Evolutionary conservation across 2,888 invertebrate genomes (phyloP), one percentile per base, ranked within the genome.

Genomic region (Scelioninae gen. 1): DNA sequence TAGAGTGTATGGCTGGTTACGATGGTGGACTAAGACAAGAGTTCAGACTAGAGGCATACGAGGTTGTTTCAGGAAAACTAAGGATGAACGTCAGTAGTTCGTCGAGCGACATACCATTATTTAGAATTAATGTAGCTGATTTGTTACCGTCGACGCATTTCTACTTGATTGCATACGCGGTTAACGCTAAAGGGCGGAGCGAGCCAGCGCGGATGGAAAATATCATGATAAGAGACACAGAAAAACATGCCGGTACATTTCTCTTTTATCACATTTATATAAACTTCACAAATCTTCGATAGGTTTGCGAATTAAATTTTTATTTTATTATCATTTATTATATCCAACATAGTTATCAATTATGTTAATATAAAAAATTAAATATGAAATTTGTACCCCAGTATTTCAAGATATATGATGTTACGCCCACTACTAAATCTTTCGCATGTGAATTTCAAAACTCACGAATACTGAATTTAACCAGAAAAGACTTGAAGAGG

Each of bases 1-100:
- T 98, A 78, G 96, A 97, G 88, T 98, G 98, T 92, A 95, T 96
- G 78, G 95, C 96, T 0, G 98, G 97, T 53, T 97, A 97, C 92
- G 97, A 98, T 89, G 97, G 98, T 0, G 98, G 98, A 0, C 94
- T 98, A 77, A 87, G 78, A 72, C 98, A 98, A 92, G 95, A 95
- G 84, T 97, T 97, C 93, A 93, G 96, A 66, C 93, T 98, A 77
- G 97, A 97, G 92, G 97, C 97, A 0, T 95, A 96, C 88, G 97
- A 97, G 88, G 95, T 96, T 0, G 93, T 94, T 87, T 96, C 96
- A 15, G 95, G 95, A 88, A 94, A 94, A 84, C 93, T 96, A 40
- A 93, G 96, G 68, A 93, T 96, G 84, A 96, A 96, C 90, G 93
- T 95, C 85, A 95, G 95, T 85, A 95, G 95, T 86, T 91, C 93